These are phyloP conservation scores for Acrossocheilus fasciatus DNA, from an alignment of 2,797 vertebrate species.

Conservation along the genomic window DNA sequence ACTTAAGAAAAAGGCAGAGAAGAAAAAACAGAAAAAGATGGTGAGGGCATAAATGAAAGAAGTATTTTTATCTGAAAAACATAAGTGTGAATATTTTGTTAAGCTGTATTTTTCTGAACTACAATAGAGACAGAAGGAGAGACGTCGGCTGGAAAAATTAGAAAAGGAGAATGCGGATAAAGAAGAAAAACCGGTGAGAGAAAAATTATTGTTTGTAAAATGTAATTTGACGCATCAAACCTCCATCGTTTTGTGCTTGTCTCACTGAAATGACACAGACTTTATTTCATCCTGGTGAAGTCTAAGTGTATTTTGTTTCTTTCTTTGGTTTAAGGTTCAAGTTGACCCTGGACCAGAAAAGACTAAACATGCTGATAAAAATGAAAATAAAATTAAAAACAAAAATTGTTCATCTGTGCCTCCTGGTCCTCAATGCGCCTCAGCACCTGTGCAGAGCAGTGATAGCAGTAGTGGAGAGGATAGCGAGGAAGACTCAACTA, in stretches of 20 bases:
- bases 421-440: conserved; percentile 43
- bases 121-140: conserved; percentile 77
- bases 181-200: conserved; percentile 66
- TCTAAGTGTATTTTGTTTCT: not conserved
- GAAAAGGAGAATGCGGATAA: conserved; percentile 70
- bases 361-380: conserved; percentile 62
- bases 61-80: not conserved
- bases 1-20: conserved; percentile 70
- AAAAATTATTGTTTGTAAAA: not conserved
- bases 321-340: conserved; percentile 54
- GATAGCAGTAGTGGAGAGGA: conserved; percentile 40
- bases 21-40: conserved; percentile 79
- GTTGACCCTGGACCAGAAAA: conserved; percentile 61
- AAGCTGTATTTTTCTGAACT: conserved; percentile 35
- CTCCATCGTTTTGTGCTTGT: not conserved
- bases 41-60: conserved; percentile 59
- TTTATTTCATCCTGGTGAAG: not conserved
- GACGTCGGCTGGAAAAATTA: conserved; percentile 68
- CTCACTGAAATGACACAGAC: not conserved
- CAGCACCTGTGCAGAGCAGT: conserved; percentile 44
- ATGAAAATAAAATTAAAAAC: conserved; percentile 41
- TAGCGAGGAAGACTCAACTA: conserved; percentile 44
- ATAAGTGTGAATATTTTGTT: not conserved
- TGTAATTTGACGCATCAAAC: not conserved
- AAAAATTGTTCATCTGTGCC: conserved; percentile 48